Conservation (phyloP, 2,797 vertebrate species). For the Paratrypauchen microcephalus region DNA sequence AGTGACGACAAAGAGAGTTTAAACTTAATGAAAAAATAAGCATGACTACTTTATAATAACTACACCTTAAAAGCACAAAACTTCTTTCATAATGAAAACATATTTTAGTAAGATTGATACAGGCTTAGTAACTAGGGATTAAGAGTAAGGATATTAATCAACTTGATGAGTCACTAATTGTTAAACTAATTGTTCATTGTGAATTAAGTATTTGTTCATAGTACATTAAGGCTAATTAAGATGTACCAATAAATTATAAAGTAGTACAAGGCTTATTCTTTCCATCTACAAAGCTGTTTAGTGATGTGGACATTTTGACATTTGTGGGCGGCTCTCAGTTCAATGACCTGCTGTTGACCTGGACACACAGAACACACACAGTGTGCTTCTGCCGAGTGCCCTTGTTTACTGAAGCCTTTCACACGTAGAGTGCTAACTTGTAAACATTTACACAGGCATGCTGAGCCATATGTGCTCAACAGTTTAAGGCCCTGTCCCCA, state of each 20-base stretch:
- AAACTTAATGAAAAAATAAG: conserved; percentile 29
- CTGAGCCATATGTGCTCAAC: conserved; percentile 18
- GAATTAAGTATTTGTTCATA: no score
- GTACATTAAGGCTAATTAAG: no score
- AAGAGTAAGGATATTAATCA: no score
- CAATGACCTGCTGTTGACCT: conserved; percentile 54
- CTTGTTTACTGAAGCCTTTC: conserved; percentile 19
- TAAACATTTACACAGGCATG: conserved; percentile 29
- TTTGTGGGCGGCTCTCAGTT: conserved; percentile 65
- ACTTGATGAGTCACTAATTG: no score
- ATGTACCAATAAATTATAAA: no score
- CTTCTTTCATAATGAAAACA: no score
- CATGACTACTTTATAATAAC: not conserved
- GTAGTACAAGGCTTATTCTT: not conserved
- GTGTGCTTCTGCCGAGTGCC: conserved; percentile 7
- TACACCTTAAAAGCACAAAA: no score
- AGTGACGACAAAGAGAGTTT: conserved; percentile 34
- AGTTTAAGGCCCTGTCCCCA: no score
- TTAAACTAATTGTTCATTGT: no score
- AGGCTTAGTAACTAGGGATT: no score
- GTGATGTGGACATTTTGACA: conserved; percentile 41
- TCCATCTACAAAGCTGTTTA: not conserved
- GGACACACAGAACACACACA: conserved; percentile 19
- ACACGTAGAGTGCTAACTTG: conserved; percentile 36
- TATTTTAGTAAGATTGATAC: no score